Evolutionary conservation across 2,797 vertebrate species (phyloP).

Genomic region (Rhynchotus rufescens): DNA sequence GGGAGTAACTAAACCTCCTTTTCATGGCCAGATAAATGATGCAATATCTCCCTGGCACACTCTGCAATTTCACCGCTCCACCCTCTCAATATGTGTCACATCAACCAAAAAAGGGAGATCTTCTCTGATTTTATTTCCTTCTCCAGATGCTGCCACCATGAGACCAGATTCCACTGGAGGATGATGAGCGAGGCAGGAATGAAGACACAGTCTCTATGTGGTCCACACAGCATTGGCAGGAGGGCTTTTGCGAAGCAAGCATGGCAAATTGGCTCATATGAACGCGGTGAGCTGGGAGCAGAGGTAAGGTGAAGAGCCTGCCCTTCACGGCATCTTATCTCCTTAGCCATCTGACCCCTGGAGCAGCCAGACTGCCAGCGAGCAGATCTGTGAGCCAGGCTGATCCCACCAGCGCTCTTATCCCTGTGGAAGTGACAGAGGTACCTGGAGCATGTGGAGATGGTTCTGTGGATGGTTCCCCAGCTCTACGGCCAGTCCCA

Average conservation of each 20-base stretch:
- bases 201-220: not conserved
- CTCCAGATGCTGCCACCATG: not conserved
- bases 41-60: not conserved
- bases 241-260: not conserved
- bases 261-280: not conserved
- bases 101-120: not conserved
- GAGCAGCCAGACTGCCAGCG: not conserved
- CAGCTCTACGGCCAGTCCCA: not conserved
- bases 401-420: not conserved
- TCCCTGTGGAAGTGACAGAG: not conserved
- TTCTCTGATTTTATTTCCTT: not conserved
- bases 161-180: not conserved
- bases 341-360: not conserved
- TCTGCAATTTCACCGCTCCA: not conserved
- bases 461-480: not conserved
- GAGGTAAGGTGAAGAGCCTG: not conserved
- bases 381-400: not conserved
- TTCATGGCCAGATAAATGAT: fast-evolving
- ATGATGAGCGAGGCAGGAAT: not conserved
- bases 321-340: not conserved
- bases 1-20: not conserved
- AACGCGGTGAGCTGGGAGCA: not conserved
- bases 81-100: not conserved
- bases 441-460: not conserved
- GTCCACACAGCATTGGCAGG: not conserved